These are phyloP conservation scores for Anoplius nigerrimus DNA, from an alignment of 2,888 invertebrate species.

Conservation along the genomic window DNA sequence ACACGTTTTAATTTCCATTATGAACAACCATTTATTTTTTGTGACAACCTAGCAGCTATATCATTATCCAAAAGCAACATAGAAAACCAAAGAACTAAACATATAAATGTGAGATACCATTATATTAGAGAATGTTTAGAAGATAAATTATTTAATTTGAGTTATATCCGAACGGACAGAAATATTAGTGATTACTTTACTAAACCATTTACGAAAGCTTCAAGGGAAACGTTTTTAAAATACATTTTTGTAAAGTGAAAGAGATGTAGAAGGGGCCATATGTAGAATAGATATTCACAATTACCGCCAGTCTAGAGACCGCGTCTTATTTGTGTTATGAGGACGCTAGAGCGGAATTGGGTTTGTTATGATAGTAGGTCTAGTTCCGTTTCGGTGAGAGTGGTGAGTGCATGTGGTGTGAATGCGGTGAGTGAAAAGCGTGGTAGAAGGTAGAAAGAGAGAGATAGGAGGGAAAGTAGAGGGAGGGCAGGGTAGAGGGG, in stretches of 20 bases:
- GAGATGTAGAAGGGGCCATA: conserved; percentile 3
- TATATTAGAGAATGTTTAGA: conserved; percentile 30
- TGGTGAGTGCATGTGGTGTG: no score
- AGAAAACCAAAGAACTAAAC: conserved; percentile 34
- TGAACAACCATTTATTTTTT: conserved; percentile 18
- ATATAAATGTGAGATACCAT: conserved; percentile 36
- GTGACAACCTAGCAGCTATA: conserved; percentile 47
- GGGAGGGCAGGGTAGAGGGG: no score
- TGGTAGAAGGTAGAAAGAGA: no score
- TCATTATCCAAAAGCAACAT: conserved; percentile 31
- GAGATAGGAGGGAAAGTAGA: no score
- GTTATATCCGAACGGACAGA: conserved; percentile 9
- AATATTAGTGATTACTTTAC: not conserved
- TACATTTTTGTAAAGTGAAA: not conserved
- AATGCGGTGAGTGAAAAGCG: no score
- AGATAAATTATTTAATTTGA: conserved; percentile 19
- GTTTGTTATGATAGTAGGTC: no score
- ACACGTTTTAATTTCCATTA: not conserved
- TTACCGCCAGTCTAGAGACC: no score
- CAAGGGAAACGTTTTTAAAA: not conserved
- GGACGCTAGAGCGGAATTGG: no score
- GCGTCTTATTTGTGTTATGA: no score
- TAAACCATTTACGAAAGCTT: not conserved
- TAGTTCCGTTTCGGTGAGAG: no score
- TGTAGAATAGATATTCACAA: not conserved